phyloP scores from a whole-genome alignment of 2,888 invertebrate species.

The Rotaria macrura region DNA sequence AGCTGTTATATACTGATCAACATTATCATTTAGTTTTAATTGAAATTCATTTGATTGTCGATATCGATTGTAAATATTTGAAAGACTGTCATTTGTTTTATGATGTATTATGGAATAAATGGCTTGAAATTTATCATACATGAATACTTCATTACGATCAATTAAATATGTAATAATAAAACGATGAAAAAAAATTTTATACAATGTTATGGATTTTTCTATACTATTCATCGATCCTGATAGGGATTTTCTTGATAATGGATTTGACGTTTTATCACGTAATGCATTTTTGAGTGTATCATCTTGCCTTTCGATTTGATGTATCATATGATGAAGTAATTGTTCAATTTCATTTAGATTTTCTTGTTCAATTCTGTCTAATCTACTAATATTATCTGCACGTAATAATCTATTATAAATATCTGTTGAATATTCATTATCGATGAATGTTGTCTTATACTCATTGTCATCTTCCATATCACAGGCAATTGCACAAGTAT shows the following conservation, averaged over 20 bases:
- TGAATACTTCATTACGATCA: background rate
- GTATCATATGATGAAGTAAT: background rate
- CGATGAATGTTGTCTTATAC: background rate
- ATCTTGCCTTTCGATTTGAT: background rate
- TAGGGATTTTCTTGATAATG: background rate
- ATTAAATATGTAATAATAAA: background rate
- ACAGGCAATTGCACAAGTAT: background rate
- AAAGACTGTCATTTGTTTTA: background rate
- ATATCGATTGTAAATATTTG: background rate
- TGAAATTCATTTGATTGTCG: background rate
- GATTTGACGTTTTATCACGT: background rate
- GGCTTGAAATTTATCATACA: background rate
- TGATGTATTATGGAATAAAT: background rate
- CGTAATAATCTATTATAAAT: background rate
- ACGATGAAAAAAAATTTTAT: conserved; percentile 2
- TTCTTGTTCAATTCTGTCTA: no score
- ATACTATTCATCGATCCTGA: background rate
- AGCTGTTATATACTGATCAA: background rate
- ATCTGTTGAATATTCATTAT: conserved; percentile 17
- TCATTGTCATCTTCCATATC: background rate
- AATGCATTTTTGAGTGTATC: background rate
- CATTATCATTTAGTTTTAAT: background rate
- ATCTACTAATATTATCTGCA: background rate
- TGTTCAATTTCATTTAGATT: background rate
- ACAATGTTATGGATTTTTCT: background rate